phyloP scores from a whole-genome alignment of 2,113 vertebrate species.

The Gulo gulo region DNA sequence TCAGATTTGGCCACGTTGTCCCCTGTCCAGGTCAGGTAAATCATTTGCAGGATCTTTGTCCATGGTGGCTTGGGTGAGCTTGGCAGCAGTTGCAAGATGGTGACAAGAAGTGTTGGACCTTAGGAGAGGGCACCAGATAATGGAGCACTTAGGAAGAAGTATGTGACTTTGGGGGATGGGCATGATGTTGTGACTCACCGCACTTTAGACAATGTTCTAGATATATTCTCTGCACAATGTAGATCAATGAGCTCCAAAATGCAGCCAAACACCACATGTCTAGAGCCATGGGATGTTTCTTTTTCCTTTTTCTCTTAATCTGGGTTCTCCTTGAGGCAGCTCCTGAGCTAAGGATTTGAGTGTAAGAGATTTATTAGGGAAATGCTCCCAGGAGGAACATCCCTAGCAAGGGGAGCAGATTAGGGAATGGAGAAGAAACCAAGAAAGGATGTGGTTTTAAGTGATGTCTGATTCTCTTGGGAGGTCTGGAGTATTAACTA shows the following conservation, averaged over 20 bases:
- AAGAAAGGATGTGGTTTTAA: neutral
- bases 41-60: neutral
- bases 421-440: neutral
- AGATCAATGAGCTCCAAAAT: neutral
- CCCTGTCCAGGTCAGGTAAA: neutral
- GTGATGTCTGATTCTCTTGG: neutral
- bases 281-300: neutral
- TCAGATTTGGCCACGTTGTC: neutral
- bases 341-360: neutral
- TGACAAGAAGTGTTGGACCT: neutral
- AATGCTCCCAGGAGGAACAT: neutral
- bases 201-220: neutral
- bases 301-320: neutral
- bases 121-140: neutral
- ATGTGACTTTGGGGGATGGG: neutral
- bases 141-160: neutral
- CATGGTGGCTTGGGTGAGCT: neutral
- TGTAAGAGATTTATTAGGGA: neutral
- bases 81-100: neutral
- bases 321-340: neutral
- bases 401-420: neutral
- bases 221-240: neutral
- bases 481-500: neutral
- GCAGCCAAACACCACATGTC: neutral
- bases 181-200: neutral